Base-by-base conservation (phyloP, 1,140 invertebrate genomes). In the Drosophila fuyamai region DNA sequence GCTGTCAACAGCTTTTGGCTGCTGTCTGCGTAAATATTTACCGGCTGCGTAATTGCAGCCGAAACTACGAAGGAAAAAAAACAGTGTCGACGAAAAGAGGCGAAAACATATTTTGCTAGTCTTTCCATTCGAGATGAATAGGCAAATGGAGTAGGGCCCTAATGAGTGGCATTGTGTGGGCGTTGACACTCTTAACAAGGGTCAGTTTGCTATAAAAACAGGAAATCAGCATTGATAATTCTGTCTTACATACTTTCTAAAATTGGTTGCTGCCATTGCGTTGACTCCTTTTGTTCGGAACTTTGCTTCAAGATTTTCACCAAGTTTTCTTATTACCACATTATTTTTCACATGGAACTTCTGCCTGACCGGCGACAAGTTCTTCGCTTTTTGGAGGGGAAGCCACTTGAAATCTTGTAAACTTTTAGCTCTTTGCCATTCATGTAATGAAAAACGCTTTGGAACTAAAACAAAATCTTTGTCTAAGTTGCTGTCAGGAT, bases 21-120 rank as follows among this genome's bases (percentile, higher is more conserved):
- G 62, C 65, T 70, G 75, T 77, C 74, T 77, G 74, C 58, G 57
- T 47, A 77, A 77, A 77, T 77, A 77, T 77, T 77, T 77, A 65
- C 74, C 63, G 62, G 57, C 74, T 77, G 74, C 74, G 75, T 77
- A 77, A 77, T 77, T 77, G 75, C 75, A 70, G 65, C 57, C 57
- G 18, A 77, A 76, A 76, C 40, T 66, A 47, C 40, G 51, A 36
- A 38, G 14, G 51, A 27, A 29, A 53, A 58, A 47, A 57, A 43
- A 67, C 27, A 44, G 16, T 14, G 60, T 44, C 59, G 18, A 63
- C 29, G 16, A 48, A 58, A 27, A 47, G 38, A 55, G 53, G 27
- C 43, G 23, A 66, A 60, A 32, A 76, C 47, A 41, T 44, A 56
- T 61, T 51, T 59, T 32, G 53, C 47, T 50, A 38, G 57, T 61